Conservation (phyloP, 2,888 invertebrate genomes). For the Autographa gamma region DNA sequence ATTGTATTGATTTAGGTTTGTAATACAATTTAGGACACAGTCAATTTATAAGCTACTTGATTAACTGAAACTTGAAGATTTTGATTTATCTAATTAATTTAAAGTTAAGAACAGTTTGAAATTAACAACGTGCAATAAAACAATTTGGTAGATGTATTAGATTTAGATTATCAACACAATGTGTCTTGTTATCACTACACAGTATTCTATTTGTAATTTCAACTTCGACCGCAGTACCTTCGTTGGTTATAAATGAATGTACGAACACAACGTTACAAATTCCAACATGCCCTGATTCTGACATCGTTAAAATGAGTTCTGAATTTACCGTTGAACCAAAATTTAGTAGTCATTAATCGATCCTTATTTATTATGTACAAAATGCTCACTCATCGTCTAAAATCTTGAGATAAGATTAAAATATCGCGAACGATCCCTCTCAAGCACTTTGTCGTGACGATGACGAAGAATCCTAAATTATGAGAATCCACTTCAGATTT, state of each 20-base stretch:
- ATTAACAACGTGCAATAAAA: no score
- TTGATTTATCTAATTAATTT: no score
- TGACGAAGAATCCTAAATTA: slow-evolving; percentile 46
- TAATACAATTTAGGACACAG: no score
- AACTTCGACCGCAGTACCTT: slow-evolving; percentile 17
- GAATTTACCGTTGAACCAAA: slow-evolving; percentile 16
- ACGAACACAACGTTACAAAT: slow-evolving; percentile 3
- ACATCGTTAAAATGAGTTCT: slow-evolving; percentile 29
- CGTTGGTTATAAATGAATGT: slow-evolving; percentile 19
- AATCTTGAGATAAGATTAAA: slow-evolving; percentile 46
- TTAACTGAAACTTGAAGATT: no score
- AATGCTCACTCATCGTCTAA: slow-evolving; percentile 42
- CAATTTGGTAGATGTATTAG: no score
- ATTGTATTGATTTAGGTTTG: not conserved
- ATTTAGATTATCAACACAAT: not conserved
- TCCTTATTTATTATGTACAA: slow-evolving; percentile 36
- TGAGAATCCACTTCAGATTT: slow-evolving; percentile 49
- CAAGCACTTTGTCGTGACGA: slow-evolving; percentile 41
- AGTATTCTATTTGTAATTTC: slow-evolving; percentile 9
- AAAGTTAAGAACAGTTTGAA: no score
- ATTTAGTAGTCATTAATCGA: slow-evolving; percentile 36
- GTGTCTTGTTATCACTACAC: not conserved
- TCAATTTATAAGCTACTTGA: no score
- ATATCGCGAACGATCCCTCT: slow-evolving; percentile 42
- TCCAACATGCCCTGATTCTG: slow-evolving; percentile 21